Evolutionary conservation across 2,797 vertebrate species (phyloP).

Genomic region (Amazonetta brasiliensis): DNA sequence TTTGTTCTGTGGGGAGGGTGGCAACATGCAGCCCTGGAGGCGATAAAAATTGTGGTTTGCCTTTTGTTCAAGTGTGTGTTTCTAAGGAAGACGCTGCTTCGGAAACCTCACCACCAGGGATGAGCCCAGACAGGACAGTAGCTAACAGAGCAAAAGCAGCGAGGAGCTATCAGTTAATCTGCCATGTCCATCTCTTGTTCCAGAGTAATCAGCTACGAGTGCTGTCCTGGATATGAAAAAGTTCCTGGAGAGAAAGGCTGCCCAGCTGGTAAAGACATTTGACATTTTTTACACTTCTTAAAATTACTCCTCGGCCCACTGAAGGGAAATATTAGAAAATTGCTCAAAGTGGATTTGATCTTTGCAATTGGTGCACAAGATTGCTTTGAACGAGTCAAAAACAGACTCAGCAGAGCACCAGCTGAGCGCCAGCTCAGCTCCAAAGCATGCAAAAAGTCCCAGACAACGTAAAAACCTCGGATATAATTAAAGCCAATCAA

Average conservation of each 20-base stretch:
- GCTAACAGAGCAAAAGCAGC: neutral
- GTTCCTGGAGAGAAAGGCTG: constrained; percentile 94
- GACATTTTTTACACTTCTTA: constrained; percentile 23
- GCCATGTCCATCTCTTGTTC: constrained; percentile 44
- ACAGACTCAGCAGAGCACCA: neutral
- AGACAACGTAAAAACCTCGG: constrained; percentile 22
- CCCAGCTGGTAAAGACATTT: constrained; percentile 88
- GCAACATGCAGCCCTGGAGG: neutral
- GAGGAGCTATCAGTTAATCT: neutral
- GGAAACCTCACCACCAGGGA: neutral
- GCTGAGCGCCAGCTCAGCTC: constrained; percentile 12
- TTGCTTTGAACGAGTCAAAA: neutral
- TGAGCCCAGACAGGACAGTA: neutral
- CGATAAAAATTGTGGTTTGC: constrained; percentile 6
- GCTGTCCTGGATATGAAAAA: constrained; percentile 96
- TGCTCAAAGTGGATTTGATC: neutral
- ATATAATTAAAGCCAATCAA: constrained; percentile 26
- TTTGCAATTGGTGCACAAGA: neutral
- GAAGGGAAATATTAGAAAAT: constrained; percentile 26
- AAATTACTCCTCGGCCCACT: constrained; percentile 13
- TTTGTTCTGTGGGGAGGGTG: neutral
- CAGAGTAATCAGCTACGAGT: constrained; percentile 95
- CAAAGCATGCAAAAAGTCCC: constrained; percentile 22
- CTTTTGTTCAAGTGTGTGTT: neutral
- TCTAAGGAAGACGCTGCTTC: neutral